phyloP scores from a whole-genome alignment of 2,888 invertebrate species.

The Lasius fuliginosus region DNA sequence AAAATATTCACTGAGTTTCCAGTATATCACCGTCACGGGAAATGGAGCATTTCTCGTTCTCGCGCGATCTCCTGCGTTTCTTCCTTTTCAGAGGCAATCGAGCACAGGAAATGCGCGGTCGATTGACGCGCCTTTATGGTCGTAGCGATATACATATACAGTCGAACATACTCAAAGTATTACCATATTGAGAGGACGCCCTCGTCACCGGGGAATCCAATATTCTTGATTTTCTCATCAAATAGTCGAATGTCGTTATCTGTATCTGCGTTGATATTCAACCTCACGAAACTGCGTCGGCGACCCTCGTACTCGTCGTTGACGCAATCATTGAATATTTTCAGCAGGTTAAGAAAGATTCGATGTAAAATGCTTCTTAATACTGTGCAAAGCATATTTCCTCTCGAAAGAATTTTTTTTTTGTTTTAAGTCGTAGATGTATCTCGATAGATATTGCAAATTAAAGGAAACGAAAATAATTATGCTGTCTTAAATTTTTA shows the following conservation, averaged over 20 bases:
- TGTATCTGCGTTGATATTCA: conserved; percentile 64
- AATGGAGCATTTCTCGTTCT: conserved; percentile 60
- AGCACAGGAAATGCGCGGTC: conserved; percentile 69
- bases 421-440: background rate
- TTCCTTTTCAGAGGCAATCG: conserved; percentile 61
- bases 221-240: conserved; percentile 78
- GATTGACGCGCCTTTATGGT: conserved; percentile 72
- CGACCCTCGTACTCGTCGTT: background rate
- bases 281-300: conserved; percentile 31
- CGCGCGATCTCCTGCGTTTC: conserved; percentile 52
- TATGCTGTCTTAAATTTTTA: conserved; percentile 67
- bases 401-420: background rate
- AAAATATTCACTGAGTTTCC: conserved; percentile 49
- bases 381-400: background rate
- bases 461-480: background rate
- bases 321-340: background rate
- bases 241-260: conserved; percentile 82
- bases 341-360: background rate
- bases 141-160: conserved; percentile 55
- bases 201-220: conserved; percentile 74
- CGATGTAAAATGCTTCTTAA: background rate
- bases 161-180: conserved; percentile 68
- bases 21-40: conserved; percentile 54
- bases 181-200: conserved; percentile 78
- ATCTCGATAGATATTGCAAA: background rate